Percentiles rank a stretch among this genome's conserved stretches.
phyloP scores from a whole-genome alignment of 2,888 invertebrate genomes.

The Athripsodes cinereus region DNA sequence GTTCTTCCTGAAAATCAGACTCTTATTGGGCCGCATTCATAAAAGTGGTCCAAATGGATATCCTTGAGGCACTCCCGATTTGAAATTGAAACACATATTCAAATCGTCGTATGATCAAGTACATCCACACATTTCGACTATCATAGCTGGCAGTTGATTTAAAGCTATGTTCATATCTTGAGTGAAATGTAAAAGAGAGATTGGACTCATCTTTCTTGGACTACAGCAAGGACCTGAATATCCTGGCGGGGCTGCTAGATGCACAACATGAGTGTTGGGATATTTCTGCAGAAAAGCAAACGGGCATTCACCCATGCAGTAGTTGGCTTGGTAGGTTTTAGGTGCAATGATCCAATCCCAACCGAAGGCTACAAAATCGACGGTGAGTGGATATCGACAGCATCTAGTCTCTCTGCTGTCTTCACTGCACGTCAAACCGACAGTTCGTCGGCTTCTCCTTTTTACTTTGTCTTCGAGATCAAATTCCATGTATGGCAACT shows the following conservation, averaged over 20 bases:
- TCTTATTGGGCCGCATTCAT: too few relatives aligned
- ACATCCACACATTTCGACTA: slow-evolving; percentile 89
- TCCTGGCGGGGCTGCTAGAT: slow-evolving; percentile 68
- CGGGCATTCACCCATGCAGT: slow-evolving; percentile 93
- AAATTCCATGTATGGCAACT: slow-evolving; percentile 51
- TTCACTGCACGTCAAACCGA: slow-evolving; percentile 80
- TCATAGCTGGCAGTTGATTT: slow-evolving; percentile 88
- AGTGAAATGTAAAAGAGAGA: slow-evolving; percentile 90
- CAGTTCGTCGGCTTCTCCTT: slow-evolving; percentile 68
- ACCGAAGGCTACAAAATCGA: slow-evolving; percentile 92
- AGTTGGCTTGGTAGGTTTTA: slow-evolving; percentile 89
- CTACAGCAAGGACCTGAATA: slow-evolving; percentile 89
- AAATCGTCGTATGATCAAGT: slow-evolving; percentile 51
- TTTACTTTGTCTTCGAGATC: slow-evolving; percentile 47
- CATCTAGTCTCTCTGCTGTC: slow-evolving; percentile 76
- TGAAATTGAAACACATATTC: neutral
- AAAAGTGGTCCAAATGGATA: neutral
- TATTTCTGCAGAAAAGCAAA: slow-evolving; percentile 81
- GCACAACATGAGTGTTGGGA: slow-evolving; percentile 82
- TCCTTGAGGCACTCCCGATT: neutral
- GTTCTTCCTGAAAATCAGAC: too few relatives aligned
- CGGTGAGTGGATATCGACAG: slow-evolving; percentile 88
- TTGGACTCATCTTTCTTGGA: slow-evolving; percentile 79
- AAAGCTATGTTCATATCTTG: slow-evolving; percentile 81
- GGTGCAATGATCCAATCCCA: slow-evolving; percentile 99